Conservation (phyloP, 2,797 vertebrate genomes). For the Taenioides sp. region DNA sequence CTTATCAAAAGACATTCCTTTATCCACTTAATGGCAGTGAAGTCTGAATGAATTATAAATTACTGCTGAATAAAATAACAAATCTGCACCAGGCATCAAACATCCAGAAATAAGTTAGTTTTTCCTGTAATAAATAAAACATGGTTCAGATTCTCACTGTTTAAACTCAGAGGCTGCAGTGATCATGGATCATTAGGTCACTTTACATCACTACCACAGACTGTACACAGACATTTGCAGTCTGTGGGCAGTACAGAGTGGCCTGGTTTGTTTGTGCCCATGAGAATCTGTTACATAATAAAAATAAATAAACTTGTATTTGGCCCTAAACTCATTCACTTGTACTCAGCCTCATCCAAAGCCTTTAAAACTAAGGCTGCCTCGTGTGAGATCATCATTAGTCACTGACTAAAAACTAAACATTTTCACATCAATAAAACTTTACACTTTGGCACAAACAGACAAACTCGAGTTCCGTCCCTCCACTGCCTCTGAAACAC, state of each 20-base stretch:
- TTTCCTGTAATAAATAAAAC: conserved; percentile 7
- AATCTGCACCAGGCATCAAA: not conserved
- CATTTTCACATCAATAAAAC: not conserved
- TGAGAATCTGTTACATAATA: not conserved
- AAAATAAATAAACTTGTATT: not conserved
- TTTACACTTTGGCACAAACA: not conserved
- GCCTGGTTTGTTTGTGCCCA: not conserved
- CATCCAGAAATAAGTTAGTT: conserved; percentile 6
- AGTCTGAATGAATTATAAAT: not conserved
- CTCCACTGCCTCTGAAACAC: too few species aligned
- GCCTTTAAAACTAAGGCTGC: conserved; percentile 1
- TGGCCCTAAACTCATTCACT: not conserved
- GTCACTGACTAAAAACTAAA: conserved; percentile 84
- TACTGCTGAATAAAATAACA: not conserved
- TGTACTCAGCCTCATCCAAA: not conserved
- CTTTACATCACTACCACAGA: too few species aligned
- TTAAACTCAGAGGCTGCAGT: not conserved
- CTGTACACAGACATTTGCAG: too few species aligned
- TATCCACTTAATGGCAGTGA: not conserved
- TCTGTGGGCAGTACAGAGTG: not conserved
- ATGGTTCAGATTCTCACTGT: not conserved
- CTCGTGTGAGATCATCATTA: conserved; percentile 86
- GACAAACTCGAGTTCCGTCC: too few species aligned
- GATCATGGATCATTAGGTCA: too few species aligned
- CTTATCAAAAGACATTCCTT: not conserved